These are phyloP conservation scores for Hecatera dysodea DNA, from an alignment of 2,888 invertebrate species.

Conservation along the genomic window DNA sequence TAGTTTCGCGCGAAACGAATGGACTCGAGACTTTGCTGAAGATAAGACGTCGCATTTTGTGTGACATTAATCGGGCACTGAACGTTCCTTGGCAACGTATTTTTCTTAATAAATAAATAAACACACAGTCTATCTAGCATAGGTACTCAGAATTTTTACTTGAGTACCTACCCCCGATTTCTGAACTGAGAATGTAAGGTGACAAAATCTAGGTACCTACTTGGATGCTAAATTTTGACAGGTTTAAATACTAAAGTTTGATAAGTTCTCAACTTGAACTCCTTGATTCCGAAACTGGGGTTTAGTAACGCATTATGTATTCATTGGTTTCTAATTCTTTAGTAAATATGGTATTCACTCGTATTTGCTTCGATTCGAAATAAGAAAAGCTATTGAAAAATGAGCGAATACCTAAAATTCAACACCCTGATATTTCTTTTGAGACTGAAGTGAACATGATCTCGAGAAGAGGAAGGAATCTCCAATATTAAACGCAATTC, in stretches of 20 bases:
- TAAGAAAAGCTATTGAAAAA: conserved; percentile 16
- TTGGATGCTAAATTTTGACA: not conserved
- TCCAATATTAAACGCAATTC: conserved; percentile 67
- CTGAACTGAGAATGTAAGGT: not conserved
- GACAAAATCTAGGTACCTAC: not conserved
- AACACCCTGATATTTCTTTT: conserved; percentile 47
- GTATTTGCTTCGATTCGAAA: conserved; percentile 18
- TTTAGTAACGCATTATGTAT: too few species aligned
- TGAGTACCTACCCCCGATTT: not conserved
- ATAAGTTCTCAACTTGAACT: too few species aligned
- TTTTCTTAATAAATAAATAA: conserved; percentile 46
- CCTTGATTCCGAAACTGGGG: too few species aligned
- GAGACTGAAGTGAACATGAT: conserved; percentile 56
- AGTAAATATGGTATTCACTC: not conserved
- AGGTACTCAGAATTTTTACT: not conserved
- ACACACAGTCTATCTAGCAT: not conserved
- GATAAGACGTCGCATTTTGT: conserved; percentile 35
- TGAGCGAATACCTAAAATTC: conserved; percentile 49
- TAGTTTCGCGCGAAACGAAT: conserved; percentile 32
- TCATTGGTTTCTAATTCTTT: too few species aligned
- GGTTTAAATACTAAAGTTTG: too few species aligned
- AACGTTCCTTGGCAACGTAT: conserved; percentile 27
- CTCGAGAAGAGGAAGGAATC: conserved; percentile 59
- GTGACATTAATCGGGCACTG: conserved; percentile 42
- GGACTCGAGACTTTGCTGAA: conserved; percentile 31